Evolutionary conservation across 2,113 vertebrate genomes (phyloP), one percentile per base, ranked within the genome.

Genomic region (Serinus canaria): DNA sequence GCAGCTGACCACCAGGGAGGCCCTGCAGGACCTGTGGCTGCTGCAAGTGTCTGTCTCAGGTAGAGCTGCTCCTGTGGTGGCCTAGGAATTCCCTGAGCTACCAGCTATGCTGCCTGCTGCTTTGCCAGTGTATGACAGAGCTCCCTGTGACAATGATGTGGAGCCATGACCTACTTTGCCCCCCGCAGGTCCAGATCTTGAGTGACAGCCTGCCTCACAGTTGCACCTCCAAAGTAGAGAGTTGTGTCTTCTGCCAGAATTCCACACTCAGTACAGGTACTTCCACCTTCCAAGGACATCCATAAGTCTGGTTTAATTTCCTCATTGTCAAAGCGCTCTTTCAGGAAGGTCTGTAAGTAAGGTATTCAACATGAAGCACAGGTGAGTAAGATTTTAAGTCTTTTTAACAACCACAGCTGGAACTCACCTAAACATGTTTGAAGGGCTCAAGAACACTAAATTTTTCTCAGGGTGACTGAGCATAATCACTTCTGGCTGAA

Each of bases 311-410:
- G 98, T n/a, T 98, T 98, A 55, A 98, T 95, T 73, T 99, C 99
- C 82, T 99, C 99, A 96, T 98, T 99, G 97, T 99, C 99, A 95
- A 99, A 99, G 35, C 99, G 99, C 86, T 99, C 99, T 96, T 99
- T 99, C 86, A 99, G 97, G 94, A 99, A 99, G 20, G 98, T 98
- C 99, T 99, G 94, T 21, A 67, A 89, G 44, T 46, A 87, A 81
- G 13, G 11, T 28, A 41, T 73, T 89, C 21, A 69, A 92, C 31
- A 74, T n/a, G 64, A 46, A 81, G 58, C 79, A 87, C 13, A 75
- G 55, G 37, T 74, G 67, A 75, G 82, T 56, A 60, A 35, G 17
- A 56, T 39, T 68, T 78, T 27, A 72, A 64, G 25, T 37, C 9
- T 72, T 93, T 90, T 55, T 87, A 18, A 60, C 53, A 47, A 63